Conservation (phyloP, 2,888 invertebrate genomes). For the Acronicta leporina region DNA sequence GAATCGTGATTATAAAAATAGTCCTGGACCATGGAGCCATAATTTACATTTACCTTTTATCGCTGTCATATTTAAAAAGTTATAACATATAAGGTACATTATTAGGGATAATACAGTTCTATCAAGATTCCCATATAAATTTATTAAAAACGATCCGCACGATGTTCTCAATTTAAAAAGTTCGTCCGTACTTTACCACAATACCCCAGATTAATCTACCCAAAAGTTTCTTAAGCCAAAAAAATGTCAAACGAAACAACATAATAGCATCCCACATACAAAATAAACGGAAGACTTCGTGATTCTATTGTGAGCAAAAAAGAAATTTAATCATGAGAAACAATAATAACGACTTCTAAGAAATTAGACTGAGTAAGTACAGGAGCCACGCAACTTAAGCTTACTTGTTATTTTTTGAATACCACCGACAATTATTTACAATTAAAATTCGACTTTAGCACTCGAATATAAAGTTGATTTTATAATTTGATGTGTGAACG, state of each 20-base stretch:
- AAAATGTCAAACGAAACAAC: slow-evolving; percentile 69
- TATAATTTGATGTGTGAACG: slow-evolving; percentile 60
- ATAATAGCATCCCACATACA: slow-evolving; percentile 73
- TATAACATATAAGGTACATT: too few species aligned
- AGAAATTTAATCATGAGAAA: slow-evolving; percentile 89
- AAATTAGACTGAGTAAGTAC: slow-evolving; percentile 88
- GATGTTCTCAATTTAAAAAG: slow-evolving; percentile 31
- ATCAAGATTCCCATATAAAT: too few species aligned
- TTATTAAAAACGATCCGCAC: not conserved
- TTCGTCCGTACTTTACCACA: slow-evolving; percentile 15
- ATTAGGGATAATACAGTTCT: too few species aligned
- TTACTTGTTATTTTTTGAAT: slow-evolving; percentile 82
- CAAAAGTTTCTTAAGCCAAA: slow-evolving; percentile 53
- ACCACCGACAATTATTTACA: slow-evolving; percentile 56
- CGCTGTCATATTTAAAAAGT: too few species aligned
- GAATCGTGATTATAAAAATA: too few species aligned
- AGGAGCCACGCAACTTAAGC: slow-evolving; percentile 87
- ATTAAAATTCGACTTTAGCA: slow-evolving; percentile 58
- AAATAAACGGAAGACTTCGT: slow-evolving; percentile 77
- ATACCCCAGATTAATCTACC: slow-evolving; percentile 37
- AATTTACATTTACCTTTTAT: too few species aligned
- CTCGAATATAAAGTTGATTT: slow-evolving; percentile 59
- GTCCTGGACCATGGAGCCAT: too few species aligned
- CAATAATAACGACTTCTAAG: slow-evolving; percentile 87
- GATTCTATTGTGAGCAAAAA: slow-evolving; percentile 85